Conservation (phyloP, 2,888 invertebrate genomes). For the Junonia oenone region DNA sequence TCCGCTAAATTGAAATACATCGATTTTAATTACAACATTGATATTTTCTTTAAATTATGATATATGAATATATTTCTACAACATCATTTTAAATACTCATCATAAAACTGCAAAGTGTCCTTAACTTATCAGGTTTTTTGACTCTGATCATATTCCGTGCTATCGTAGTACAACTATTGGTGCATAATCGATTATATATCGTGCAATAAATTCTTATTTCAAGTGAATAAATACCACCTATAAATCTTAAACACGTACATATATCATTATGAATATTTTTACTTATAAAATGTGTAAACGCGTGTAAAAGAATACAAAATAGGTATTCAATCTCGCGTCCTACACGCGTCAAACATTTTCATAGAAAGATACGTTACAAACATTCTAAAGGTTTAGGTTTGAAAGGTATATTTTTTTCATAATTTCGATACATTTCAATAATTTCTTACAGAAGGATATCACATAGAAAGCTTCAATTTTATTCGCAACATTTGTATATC, state of each 20-base stretch:
- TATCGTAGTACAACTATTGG: slow-evolving; percentile 27
- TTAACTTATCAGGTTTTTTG: slow-evolving; percentile 63
- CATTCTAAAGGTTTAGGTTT: slow-evolving; percentile 10
- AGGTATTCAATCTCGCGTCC: slow-evolving; percentile 67
- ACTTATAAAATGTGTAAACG: slow-evolving; percentile 48
- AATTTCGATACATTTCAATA: slow-evolving; percentile 18
- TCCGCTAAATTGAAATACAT: slow-evolving; percentile 3
- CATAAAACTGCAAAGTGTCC: slow-evolving; percentile 36
- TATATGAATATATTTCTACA: slow-evolving; percentile 17
- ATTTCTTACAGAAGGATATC: slow-evolving; percentile 31
- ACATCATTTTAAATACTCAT: slow-evolving; percentile 15
- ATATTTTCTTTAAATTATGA: slow-evolving; percentile 24
- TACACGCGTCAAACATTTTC: slow-evolving; percentile 52
- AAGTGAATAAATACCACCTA: slow-evolving; percentile 26
- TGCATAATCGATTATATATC: slow-evolving; percentile 27
- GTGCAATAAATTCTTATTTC: slow-evolving; percentile 20
- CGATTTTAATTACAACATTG: slow-evolving; percentile 24
- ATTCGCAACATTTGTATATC: slow-evolving; percentile 31
- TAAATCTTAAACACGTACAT: slow-evolving; percentile 23
- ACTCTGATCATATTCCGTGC: slow-evolving; percentile 48
- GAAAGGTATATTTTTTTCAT: slow-evolving; percentile 10
- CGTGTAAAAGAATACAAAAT: slow-evolving; percentile 54
- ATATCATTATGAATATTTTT: slow-evolving; percentile 12
- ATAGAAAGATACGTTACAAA: slow-evolving; percentile 13
- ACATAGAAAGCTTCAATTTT: slow-evolving; percentile 36